Base-by-base conservation (phyloP, 2,888 invertebrate species). In the Drosophila gaucha region DNA sequence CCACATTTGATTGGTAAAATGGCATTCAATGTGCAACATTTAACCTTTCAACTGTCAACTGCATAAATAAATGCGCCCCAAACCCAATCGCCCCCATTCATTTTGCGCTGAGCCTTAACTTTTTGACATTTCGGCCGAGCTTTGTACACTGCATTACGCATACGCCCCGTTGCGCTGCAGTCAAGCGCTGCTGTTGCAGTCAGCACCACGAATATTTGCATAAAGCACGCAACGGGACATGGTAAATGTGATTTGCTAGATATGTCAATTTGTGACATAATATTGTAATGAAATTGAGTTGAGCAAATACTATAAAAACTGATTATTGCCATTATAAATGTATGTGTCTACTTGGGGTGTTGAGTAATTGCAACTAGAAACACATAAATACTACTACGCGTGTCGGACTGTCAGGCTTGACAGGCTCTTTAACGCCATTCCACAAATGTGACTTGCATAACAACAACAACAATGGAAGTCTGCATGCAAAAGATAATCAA, bases 1-100 rank as follows among this genome's bases (percentile, higher is more conserved):
- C 31, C 63, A 69, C 66, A 59, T 70, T 63, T 75, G 60, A 79
- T 67, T 64, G 67, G 66, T 63, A 52, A 64, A 75, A 50, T 69
- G 80, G 33, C 78, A 75, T 72, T 80, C 75, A 60, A 66, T 69
- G 80, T 80, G 79, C 78, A 79, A 58, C 86, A 55, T 74, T 80
- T 83, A 78, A 83, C 83, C 83, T 80, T 80, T 70, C 36, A 26
- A 52, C 62, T 63, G 79, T 59, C 80, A 66, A 57, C 54, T 51
- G 64, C 72, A 80, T 79, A 65, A 73, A 76, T 67, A 66, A 46
- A 65, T 60, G 35, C 51, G 22, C 20, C 38, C 38, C 22, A 44
- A 41, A 43, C 24, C 28, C 33, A 31, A 24, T 59, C 43, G 49
- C 41, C 28, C 44, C 9, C 39, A 59, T 41, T 49, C 49, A 12